Evolutionary conservation across 1,140 invertebrate species (phyloP).

Genomic region (Sycophila sp.): DNA sequence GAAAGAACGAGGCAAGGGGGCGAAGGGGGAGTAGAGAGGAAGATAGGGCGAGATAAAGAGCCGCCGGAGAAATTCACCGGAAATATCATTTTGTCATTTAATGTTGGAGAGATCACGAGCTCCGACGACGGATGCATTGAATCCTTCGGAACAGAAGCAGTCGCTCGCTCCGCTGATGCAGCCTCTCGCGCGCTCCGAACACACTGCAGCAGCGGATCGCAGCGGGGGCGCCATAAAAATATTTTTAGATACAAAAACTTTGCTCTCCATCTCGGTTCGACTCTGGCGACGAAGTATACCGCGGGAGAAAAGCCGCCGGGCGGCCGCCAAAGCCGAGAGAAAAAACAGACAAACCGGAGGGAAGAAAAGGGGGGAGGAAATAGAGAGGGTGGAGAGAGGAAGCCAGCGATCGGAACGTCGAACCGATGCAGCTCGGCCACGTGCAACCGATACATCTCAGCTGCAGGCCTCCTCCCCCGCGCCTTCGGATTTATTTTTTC

Average conservation of each 20-base stretch:
- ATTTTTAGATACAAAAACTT: conserved; percentile 58
- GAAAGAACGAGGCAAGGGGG: too few species aligned
- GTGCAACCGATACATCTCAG: conserved; percentile 61
- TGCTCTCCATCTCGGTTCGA: conserved; percentile 28
- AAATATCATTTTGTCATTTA: conserved; percentile 47
- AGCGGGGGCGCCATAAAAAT: conserved; percentile 65
- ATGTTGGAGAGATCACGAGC: conserved; percentile 40
- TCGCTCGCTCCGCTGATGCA: too few species aligned
- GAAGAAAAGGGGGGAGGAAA: conserved; percentile 44
- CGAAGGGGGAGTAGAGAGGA: too few species aligned
- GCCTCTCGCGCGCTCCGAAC: not conserved
- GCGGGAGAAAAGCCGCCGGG: conserved; percentile 34
- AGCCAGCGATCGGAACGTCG: conserved; percentile 50
- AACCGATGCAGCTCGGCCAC: conserved; percentile 51
- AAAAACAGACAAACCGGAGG: conserved; percentile 41
- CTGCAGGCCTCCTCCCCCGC: conserved; percentile 39
- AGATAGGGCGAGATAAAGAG: not conserved
- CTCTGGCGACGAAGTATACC: not conserved
- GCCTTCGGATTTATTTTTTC: conserved; percentile 30
- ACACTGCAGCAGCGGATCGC: conserved; percentile 47
- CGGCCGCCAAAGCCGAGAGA: conserved; percentile 37
- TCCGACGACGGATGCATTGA: conserved; percentile 48
- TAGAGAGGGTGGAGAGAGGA: conserved; percentile 48
- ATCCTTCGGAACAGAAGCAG: conserved; percentile 53
- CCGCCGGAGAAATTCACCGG: conserved; percentile 31